A percentile compares a stretch with the other conserved stretches of the same genome.
phyloP scores from a whole-genome alignment of 2,888 invertebrate species.

The Chesias legatella region DNA sequence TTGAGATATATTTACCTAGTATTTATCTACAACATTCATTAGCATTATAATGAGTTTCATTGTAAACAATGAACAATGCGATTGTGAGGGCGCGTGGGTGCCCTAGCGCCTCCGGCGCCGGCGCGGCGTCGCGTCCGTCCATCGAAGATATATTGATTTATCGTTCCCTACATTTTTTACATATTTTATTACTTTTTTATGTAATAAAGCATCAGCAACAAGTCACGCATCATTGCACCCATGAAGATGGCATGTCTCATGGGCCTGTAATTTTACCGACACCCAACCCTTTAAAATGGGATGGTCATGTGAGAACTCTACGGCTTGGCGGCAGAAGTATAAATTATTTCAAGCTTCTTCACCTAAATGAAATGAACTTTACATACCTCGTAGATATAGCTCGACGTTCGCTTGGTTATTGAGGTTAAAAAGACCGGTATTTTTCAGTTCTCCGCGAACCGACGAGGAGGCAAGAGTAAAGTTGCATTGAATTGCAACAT shows the following conservation, averaged over 20 bases:
- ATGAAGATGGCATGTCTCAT: too few relatives aligned
- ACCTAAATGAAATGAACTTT: too few relatives aligned
- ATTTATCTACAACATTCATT: conserved; percentile 19
- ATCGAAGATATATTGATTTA: too few relatives aligned
- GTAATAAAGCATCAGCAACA: too few relatives aligned
- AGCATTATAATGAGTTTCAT: conserved; percentile 25
- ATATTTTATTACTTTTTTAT: too few relatives aligned
- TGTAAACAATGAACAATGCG: conserved; percentile 36
- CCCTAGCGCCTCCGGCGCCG: conserved; percentile 28
- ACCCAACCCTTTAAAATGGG: too few relatives aligned
- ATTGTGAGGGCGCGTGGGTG: conserved; percentile 35
- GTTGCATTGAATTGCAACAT: conserved; percentile 7
- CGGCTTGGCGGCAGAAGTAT: too few relatives aligned
- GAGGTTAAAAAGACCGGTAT: conserved; percentile 28
- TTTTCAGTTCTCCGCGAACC: conserved; percentile 4
- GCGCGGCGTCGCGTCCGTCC: conserved; percentile 1
- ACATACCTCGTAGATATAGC: conserved; percentile 25
- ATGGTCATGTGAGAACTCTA: too few relatives aligned
- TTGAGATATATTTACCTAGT: conserved; percentile 23
- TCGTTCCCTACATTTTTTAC: too few relatives aligned
- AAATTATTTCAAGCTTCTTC: too few relatives aligned
- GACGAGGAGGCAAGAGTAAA: conserved; percentile 8
- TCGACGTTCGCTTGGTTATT: conserved; percentile 33
- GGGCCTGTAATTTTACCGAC: too few relatives aligned
- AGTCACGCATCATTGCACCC: too few relatives aligned